A percentile compares a stretch with the other conserved stretches of the same genome.
Evolutionary conservation across 1,140 invertebrate species (phyloP).

Genomic region (Trinorchestia longiramus): DNA sequence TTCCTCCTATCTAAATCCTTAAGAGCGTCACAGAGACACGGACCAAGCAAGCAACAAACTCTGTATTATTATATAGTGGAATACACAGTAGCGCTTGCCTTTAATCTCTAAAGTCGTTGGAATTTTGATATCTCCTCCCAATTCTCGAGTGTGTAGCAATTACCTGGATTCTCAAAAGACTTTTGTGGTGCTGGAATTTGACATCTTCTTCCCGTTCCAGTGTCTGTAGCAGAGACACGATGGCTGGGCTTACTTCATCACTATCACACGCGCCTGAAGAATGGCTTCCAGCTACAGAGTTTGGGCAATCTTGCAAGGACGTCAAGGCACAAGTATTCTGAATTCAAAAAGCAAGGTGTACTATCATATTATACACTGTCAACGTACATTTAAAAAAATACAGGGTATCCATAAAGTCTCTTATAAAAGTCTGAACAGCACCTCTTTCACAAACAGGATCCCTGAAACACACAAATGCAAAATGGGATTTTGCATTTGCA

Average conservation of each 20-base stretch:
- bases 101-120: not conserved
- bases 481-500: too few relatives aligned
- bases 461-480: too few relatives aligned
- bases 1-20: too few relatives aligned
- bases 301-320: not conserved
- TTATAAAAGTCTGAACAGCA: too few relatives aligned
- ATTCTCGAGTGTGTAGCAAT: not conserved
- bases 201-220: not conserved
- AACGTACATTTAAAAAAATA: too few relatives aligned
- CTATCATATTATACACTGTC: too few relatives aligned
- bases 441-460: too few relatives aligned
- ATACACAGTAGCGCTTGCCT: not conserved
- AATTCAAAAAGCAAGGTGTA: not conserved
- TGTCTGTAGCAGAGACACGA: not conserved
- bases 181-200: not conserved
- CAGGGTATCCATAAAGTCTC: too few relatives aligned
- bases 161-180: not conserved
- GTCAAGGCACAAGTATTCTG: not conserved
- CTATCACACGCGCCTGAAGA: not conserved
- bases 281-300: not conserved
- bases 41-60: too few relatives aligned
- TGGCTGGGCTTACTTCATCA: not conserved
- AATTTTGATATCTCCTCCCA: not conserved
- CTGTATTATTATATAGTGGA: too few relatives aligned
- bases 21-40: too few relatives aligned